Conservation (phyloP, 2,888 invertebrate species). For the Craniophora ligustri region DNA sequence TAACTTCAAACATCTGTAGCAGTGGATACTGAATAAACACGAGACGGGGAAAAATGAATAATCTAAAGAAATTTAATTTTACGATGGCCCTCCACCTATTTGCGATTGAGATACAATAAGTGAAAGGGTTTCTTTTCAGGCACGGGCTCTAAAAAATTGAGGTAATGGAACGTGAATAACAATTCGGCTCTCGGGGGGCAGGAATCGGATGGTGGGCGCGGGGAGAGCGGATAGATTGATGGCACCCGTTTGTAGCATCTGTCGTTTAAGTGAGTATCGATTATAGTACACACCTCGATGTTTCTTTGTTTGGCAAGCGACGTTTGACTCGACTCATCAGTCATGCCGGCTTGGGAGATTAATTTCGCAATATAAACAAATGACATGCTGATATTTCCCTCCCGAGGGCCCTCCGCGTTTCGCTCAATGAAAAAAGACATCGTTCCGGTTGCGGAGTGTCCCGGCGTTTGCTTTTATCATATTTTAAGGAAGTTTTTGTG, state of each 20-base stretch:
- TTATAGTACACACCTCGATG: conserved; percentile 83
- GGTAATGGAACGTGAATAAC: conserved; percentile 88
- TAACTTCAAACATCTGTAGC: conserved; percentile 57
- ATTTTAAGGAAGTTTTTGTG: conserved; percentile 66
- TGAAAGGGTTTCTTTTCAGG: conserved; percentile 85
- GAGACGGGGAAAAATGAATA: conserved; percentile 65
- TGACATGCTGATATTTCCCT: conserved; percentile 77
- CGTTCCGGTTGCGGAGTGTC: conserved; percentile 63
- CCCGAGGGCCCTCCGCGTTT: conserved; percentile 55
- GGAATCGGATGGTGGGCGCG: conserved; percentile 56
- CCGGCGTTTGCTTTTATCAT: conserved; percentile 63
- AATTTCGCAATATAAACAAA: conserved; percentile 82
- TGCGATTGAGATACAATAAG: conserved; percentile 84
- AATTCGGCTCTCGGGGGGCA: conserved; percentile 77
- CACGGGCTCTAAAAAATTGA: conserved; percentile 86
- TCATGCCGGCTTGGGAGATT: conserved; percentile 75
- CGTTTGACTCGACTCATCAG: conserved; percentile 80
- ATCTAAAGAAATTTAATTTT: conserved; percentile 81
- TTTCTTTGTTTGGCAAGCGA: conserved; percentile 83
- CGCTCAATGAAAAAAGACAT: conserved; percentile 64
- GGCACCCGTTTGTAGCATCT: conserved; percentile 87
- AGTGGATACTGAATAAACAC: conserved; percentile 57
- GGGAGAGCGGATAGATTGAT: conserved; percentile 81
- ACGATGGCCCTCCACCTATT: conserved; percentile 77
- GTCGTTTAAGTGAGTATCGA: conserved; percentile 87